phyloP scores from a whole-genome alignment of 2,797 vertebrate genomes.

The Rhabdomys pumilio region DNA sequence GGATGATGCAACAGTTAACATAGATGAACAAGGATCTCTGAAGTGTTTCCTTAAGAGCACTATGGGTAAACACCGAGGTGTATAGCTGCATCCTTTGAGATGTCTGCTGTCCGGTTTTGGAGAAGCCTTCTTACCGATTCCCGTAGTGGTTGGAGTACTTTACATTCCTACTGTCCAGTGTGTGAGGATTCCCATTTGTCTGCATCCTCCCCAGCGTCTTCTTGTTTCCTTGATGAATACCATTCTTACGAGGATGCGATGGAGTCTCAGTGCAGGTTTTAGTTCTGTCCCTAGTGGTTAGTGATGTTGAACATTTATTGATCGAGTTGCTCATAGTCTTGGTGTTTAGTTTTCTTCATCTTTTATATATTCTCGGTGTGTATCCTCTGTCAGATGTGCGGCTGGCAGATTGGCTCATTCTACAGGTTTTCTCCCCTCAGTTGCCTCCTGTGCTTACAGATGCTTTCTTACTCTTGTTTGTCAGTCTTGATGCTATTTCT shows the following conservation, averaged over 20 bases:
- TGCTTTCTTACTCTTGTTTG: background rate
- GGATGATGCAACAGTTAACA: background rate
- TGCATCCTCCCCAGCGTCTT: background rate
- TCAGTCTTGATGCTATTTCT: background rate
- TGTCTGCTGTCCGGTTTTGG: background rate
- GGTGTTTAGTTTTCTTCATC: background rate
- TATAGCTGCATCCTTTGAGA: background rate
- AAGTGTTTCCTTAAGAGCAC: background rate
- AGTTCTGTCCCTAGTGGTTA: background rate
- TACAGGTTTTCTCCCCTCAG: background rate
- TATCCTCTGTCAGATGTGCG: background rate
- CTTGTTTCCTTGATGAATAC: background rate
- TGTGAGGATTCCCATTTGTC: too few relatives aligned
- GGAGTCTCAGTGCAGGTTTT: background rate
- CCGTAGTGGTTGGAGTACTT: background rate
- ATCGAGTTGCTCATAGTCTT: background rate
- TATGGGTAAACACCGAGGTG: background rate
- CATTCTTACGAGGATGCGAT: background rate
- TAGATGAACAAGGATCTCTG: background rate
- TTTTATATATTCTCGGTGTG: background rate
- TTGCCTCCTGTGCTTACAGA: background rate
- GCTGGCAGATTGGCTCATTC: background rate
- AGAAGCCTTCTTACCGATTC: too few relatives aligned
- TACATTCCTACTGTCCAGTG: background rate
- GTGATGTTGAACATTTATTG: background rate